Evolutionary conservation across 2,113 vertebrate species (phyloP), one percentile per base, ranked within the genome.

Genomic region (Sorex fumeus): DNA sequence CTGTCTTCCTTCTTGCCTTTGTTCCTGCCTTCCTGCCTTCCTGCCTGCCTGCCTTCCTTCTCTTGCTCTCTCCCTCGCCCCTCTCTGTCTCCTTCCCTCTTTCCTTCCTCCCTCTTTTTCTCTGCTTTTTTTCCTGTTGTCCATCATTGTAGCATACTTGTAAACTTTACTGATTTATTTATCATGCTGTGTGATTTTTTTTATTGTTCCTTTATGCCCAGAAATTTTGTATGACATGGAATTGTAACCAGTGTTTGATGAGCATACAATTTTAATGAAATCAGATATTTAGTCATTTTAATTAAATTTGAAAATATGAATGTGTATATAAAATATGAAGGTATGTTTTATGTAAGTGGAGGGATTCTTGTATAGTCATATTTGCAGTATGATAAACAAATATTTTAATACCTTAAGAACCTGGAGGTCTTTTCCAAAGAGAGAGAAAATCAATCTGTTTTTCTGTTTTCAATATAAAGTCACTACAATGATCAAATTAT

Each of bases 161-260:
- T 69, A 91, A 81, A 76, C 84, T 80, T 90, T 87, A 69, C 28
- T 43, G 43, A 23, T 62, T 23, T 2, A 23, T 74, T 70, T 30
- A 21, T 15, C 19, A 36, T 40, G 2, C 27, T 34, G 1, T 75
- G 11, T 78, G 16, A 78, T 21, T 70, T 0, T 70, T 90, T n/a
- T n/a, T n/a, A n/a, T n/a, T n/a, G n/a, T 62, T n/a, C 88, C 79
- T 91, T 78, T 84, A 64, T 69, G 72, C 84, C 18, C 4, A 88
- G 30, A 12, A 27, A 8, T 23, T 40, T 10, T 92, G 60, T 83
- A 47, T 66, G 83, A 93, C 34, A 30, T 81, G 36, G 19, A 75
- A 67, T 6, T 40, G 0, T 70, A 23, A n/a, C 88, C 43, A 88
- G 0, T 75, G 71, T 88, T 82, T 88, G 45, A 0, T 80, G 30